Evolutionary conservation across 2,888 invertebrate genomes (phyloP).

Genomic region (Drosophila picticornis): DNA sequence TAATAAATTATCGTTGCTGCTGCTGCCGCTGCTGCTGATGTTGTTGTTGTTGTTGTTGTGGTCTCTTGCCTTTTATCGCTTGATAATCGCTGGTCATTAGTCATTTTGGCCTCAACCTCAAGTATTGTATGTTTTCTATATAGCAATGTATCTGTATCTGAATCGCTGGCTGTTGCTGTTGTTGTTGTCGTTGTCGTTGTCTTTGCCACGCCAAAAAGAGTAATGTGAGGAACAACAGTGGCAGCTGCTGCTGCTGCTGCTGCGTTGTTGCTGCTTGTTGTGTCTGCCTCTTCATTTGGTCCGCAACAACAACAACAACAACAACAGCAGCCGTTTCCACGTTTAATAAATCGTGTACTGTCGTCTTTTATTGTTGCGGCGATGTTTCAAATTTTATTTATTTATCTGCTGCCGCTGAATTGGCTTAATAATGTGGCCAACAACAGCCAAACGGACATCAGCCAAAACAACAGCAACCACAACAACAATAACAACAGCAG

Average conservation of each 20-base stretch:
- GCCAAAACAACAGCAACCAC: conserved; percentile 5
- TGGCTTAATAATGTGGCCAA: conserved; percentile 81
- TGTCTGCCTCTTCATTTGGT: conserved; percentile 72
- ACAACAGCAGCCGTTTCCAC: conserved; percentile 52
- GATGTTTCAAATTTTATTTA: conserved; percentile 81
- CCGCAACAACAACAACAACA: conserved; percentile 45
- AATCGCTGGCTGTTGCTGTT: conserved; percentile 40
- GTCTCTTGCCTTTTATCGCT: conserved; percentile 80
- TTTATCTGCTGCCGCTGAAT: conserved; percentile 81
- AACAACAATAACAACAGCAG: conserved; percentile 55
- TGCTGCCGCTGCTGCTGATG: conserved; percentile 51
- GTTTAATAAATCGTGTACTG: conserved; percentile 81
- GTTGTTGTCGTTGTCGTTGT: conserved; percentile 33
- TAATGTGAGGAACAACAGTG: conserved; percentile 81
- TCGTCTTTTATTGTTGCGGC: conserved; percentile 82
- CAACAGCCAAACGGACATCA: conserved; percentile 43
- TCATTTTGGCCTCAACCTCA: conserved; percentile 82
- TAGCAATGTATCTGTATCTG: conserved; percentile 75
- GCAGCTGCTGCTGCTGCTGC: conserved; percentile 73
- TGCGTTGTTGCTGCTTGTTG: conserved; percentile 47
- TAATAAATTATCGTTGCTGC: conserved; percentile 75
- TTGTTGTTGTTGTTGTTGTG: conserved; percentile 43
- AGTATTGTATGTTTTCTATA: conserved; percentile 79
- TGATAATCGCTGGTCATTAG: conserved; percentile 84
- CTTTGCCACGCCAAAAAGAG: conserved; percentile 78